These are phyloP conservation scores for Drosophila birchii DNA, from an alignment of 2,888 invertebrate species.

Conservation along the genomic window DNA sequence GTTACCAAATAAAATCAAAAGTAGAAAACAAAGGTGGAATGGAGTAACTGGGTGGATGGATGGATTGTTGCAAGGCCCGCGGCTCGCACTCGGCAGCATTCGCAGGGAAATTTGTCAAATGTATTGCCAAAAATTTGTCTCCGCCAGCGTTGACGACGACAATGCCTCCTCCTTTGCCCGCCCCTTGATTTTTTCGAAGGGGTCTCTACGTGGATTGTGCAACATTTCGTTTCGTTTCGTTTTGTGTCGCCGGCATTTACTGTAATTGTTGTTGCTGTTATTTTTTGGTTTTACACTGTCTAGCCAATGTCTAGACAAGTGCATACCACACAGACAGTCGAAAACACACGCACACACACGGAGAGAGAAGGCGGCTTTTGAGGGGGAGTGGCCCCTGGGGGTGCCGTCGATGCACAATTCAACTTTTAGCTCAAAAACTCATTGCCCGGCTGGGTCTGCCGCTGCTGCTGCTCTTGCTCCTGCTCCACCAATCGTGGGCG, in stretches of 20 bases:
- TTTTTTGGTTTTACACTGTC: slow-evolving; percentile 84
- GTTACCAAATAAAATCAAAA: slow-evolving; percentile 53
- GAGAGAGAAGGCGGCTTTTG: slow-evolving; percentile 9
- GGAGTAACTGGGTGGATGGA: slow-evolving; percentile 1
- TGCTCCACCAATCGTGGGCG: slow-evolving; percentile 8
- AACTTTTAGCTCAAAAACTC: slow-evolving; percentile 80
- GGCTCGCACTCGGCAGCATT: slow-evolving; percentile 10
- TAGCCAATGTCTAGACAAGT: slow-evolving; percentile 84
- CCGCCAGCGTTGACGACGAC: slow-evolving; percentile 35
- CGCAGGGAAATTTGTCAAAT: slow-evolving; percentile 52
- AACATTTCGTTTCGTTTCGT: slow-evolving; percentile 75
- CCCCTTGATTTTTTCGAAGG: slow-evolving; percentile 6
- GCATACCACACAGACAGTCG: slow-evolving; percentile 78
- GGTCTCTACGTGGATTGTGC: slow-evolving; percentile 67
- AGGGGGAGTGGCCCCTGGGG: slow-evolving; percentile 24
- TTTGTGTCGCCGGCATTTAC: slow-evolving; percentile 76
- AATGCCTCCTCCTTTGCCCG: slow-evolving; percentile 9
- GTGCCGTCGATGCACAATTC: slow-evolving; percentile 78
- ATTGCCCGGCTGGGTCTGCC: slow-evolving; percentile 66
- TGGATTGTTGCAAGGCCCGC: slow-evolving; percentile 29
- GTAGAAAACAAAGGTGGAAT: slow-evolving; percentile 33
- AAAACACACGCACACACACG: slow-evolving; percentile 51
- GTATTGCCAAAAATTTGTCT: slow-evolving; percentile 69
- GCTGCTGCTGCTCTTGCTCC: slow-evolving; percentile 10
- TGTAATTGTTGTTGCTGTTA: slow-evolving; percentile 59